phyloP scores from a whole-genome alignment of 2,113 vertebrate species.

The Tympanuchus pallidicinctus region DNA sequence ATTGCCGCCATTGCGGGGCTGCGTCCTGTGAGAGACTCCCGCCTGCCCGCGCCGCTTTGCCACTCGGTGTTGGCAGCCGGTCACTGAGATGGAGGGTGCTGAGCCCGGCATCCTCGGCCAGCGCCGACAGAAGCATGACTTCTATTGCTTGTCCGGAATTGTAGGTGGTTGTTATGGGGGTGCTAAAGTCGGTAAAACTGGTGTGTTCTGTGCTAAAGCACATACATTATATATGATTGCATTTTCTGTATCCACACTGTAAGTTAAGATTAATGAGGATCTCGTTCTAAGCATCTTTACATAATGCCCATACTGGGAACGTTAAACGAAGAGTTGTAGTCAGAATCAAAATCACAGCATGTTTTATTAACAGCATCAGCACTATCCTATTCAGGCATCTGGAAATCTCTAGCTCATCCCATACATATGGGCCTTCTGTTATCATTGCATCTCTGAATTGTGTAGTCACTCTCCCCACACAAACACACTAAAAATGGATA shows the following conservation, averaged over 20 bases:
- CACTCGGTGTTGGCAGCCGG: background rate
- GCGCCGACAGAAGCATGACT: background rate
- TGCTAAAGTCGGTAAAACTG: background rate
- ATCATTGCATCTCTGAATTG: constrained; percentile 47
- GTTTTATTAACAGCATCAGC: constrained; percentile 61
- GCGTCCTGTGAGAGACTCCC: background rate
- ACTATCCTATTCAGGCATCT: constrained; percentile 49
- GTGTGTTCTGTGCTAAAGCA: background rate
- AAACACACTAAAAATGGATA: constrained; percentile 64
- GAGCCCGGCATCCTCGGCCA: background rate
- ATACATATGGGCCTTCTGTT: constrained; percentile 57
- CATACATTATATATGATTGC: background rate
- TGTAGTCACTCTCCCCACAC: constrained; percentile 57
- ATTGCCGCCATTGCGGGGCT: constrained; percentile 17
- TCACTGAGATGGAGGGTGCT: too few relatives aligned
- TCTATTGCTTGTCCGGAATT: background rate
- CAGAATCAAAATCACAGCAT: constrained; percentile 5
- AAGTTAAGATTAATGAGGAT: background rate
- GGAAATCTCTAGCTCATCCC: constrained; percentile 65
- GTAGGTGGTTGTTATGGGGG: background rate
- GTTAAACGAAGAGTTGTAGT: background rate
- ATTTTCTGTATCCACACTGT: background rate
- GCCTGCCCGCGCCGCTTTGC: background rate
- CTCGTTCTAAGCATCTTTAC: constrained; percentile 21
- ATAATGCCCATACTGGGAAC: constrained; percentile 12